Evolutionary conservation across 2,797 vertebrate species (phyloP).

Genomic region (Poecilia picta): DNA sequence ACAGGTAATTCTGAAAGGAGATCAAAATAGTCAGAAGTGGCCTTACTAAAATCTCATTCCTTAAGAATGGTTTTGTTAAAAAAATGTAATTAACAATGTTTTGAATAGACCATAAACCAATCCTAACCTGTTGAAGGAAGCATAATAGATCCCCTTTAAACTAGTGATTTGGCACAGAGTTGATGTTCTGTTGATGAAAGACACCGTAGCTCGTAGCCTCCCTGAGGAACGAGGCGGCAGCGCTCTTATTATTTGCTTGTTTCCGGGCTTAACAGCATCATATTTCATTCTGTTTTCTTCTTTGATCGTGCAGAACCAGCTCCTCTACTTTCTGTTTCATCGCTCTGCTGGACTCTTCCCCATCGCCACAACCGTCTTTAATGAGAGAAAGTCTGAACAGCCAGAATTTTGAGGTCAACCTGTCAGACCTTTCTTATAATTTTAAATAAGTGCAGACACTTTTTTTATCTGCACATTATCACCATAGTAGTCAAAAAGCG

Average conservation of each 20-base stretch:
- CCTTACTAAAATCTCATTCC: no score
- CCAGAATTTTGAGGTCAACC: slow-evolving; percentile 9
- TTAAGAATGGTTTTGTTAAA: no score
- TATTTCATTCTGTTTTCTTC: slow-evolving; percentile 18
- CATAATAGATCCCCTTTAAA: no score
- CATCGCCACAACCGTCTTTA: slow-evolving; percentile 16
- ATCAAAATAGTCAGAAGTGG: no score
- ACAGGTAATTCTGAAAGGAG: no score
- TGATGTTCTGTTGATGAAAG: slow-evolving; percentile 27
- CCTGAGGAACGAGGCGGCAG: slow-evolving; percentile 1
- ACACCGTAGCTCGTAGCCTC: slow-evolving; percentile 18
- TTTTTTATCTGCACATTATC: slow-evolving; percentile 26
- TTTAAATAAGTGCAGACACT: neutral
- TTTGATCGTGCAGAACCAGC: neutral
- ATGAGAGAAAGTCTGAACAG: slow-evolving; percentile 1
- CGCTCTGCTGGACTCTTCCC: slow-evolving; percentile 22
- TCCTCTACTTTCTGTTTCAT: slow-evolving; percentile 4
- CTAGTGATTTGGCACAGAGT: slow-evolving; percentile 34
- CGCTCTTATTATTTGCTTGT: neutral
- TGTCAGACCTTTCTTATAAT: slow-evolving; percentile 7
- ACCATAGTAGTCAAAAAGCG: neutral
- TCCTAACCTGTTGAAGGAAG: no score
- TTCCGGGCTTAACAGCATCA: slow-evolving; percentile 10
- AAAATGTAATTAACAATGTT: no score
- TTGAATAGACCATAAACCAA: no score